Evolutionary conservation across 2,888 invertebrate species (phyloP).

Genomic region (Rotaria magnacalcarata): DNA sequence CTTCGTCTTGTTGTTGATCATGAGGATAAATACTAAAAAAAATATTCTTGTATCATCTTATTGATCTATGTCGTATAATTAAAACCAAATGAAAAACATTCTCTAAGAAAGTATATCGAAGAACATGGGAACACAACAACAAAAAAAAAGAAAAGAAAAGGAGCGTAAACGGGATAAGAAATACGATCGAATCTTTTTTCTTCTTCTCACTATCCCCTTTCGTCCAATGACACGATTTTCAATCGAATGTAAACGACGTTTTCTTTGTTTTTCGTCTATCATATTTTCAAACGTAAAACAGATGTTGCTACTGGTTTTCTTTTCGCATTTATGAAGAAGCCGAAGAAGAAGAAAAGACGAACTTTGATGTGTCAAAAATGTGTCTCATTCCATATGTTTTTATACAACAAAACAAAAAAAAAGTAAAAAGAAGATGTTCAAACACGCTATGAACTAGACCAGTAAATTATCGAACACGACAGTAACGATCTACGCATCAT

Average conservation of each 20-base stretch:
- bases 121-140: neutral
- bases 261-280: neutral
- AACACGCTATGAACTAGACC: slow-evolving; percentile 10
- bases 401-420: neutral
- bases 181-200: neutral
- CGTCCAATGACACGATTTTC: slow-evolving; percentile 14
- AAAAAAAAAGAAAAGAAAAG: neutral
- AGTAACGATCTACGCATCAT: slow-evolving; percentile 21
- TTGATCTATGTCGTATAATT: slow-evolving; percentile 12
- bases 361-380: slow-evolving; percentile 18
- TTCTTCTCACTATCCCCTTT: neutral
- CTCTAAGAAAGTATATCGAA: neutral
- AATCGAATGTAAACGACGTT: neutral
- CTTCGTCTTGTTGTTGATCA: slow-evolving; percentile 21
- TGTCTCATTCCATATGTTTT: slow-evolving; percentile 22
- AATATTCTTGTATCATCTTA: slow-evolving; percentile 5
- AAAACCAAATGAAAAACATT: slow-evolving; percentile 19
- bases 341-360: neutral
- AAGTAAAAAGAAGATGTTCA: neutral
- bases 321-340: neutral
- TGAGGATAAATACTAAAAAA: slow-evolving; percentile 12
- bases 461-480: slow-evolving; percentile 21
- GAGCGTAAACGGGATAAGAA: no score
- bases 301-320: slow-evolving; percentile 21
- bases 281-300: slow-evolving; percentile 9